Percentiles rank a stretch among this genome's conserved stretches.
Conservation (phyloP, 1,140 invertebrate species). For the Neelides sp. region DNA sequence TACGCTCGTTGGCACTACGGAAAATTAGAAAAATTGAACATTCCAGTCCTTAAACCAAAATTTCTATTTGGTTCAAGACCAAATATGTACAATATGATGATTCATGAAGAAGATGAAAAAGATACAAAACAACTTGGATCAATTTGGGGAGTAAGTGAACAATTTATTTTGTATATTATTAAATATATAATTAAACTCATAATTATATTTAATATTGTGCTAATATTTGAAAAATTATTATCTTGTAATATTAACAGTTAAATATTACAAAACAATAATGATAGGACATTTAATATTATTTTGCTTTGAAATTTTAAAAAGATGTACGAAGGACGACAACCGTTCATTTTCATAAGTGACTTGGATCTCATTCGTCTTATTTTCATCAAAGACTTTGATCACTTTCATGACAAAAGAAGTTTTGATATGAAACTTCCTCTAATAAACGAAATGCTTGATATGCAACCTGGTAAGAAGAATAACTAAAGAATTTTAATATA, state of each 20-base stretch:
- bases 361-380: slow-evolving; percentile 41
- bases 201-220: slow-evolving; percentile 3
- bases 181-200: not conserved
- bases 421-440: slow-evolving; percentile 15
- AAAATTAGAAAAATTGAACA: slow-evolving; percentile 2
- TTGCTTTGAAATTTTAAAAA: not conserved
- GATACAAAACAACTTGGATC: slow-evolving; percentile 16
- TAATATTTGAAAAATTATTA: slow-evolving; percentile 4
- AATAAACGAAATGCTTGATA: slow-evolving; percentile 17
- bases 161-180: not conserved
- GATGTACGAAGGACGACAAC: slow-evolving; percentile 16
- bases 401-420: slow-evolving; percentile 39
- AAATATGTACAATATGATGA: slow-evolving; percentile 9
- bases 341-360: slow-evolving; percentile 28
- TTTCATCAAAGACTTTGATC: slow-evolving; percentile 43
- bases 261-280: too few relatives aligned
- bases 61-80: slow-evolving; percentile 16
- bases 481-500: too few relatives aligned
- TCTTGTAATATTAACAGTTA: not conserved
- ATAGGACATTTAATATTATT: not conserved
- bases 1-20: slow-evolving; percentile 12
- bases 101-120: slow-evolving; percentile 11
- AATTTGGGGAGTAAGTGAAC: slow-evolving; percentile 19
- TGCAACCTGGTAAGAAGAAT: slow-evolving; percentile 17
- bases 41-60: slow-evolving; percentile 10